phyloP scores from a whole-genome alignment of 2,113 vertebrate genomes.

The Menidia beryllina region DNA sequence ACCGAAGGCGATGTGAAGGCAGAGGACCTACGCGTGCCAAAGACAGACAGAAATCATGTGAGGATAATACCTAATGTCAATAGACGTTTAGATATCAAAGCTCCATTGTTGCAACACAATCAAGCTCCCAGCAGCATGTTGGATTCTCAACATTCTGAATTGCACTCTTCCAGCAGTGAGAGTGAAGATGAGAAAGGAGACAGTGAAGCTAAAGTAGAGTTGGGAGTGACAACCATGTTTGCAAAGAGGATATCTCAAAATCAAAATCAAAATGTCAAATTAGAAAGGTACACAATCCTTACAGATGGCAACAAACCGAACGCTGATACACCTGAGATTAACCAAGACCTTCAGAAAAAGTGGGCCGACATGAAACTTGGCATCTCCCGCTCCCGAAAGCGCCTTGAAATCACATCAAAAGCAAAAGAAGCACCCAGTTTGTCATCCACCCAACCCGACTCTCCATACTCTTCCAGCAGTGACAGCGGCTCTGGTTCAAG shows the following conservation, averaged over 20 bases:
- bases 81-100: conserved; percentile 40
- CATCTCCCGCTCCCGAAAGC: conserved; percentile 66
- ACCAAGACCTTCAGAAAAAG: conserved; percentile 57
- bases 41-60: background rate
- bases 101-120: conserved; percentile 2
- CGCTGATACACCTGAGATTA: conserved; percentile 32
- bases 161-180: conserved; percentile 37
- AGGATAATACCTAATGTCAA: background rate
- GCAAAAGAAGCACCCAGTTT: conserved; percentile 2
- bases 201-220: conserved; percentile 19
- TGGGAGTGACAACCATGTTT: conserved; percentile 3
- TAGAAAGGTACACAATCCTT: conserved; percentile 58
- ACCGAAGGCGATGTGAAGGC: conserved; percentile 28
- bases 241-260: conserved; percentile 15
- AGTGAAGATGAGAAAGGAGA: conserved; percentile 51
- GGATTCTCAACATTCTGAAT: conserved; percentile 11
- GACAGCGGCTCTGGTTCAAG: conserved; percentile 24
- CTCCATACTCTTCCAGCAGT: conserved; percentile 23
- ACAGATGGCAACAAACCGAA: conserved; percentile 29
- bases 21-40: conserved; percentile 2
- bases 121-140: background rate
- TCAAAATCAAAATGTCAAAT: conserved; percentile 37
- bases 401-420: conserved; percentile 49
- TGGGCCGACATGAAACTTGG: conserved; percentile 71
- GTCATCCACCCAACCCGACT: conserved; percentile 34